Evolutionary conservation across 2,888 invertebrate genomes (phyloP).

Genomic region (Drosophila kanekoi): DNA sequence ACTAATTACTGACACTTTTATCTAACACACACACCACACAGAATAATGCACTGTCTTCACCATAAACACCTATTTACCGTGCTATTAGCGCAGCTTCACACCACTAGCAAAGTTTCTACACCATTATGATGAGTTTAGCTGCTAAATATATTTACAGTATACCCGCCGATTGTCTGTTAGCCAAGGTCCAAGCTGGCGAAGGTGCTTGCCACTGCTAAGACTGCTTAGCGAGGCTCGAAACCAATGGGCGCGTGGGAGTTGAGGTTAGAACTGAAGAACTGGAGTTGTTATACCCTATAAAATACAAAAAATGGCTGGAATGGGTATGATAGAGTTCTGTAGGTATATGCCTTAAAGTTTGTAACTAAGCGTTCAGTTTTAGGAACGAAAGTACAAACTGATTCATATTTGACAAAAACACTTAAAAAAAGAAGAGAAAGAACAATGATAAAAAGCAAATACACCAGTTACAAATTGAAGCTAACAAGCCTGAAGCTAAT

Average conservation of each 20-base stretch:
- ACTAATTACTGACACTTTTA: neutral
- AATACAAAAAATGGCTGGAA: neutral
- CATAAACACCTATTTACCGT: neutral
- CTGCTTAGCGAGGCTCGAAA: neutral
- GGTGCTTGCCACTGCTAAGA: neutral
- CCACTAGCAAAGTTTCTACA: neutral
- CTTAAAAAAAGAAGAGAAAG: too few relatives aligned
- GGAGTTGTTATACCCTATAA: neutral
- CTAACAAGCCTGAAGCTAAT: too few relatives aligned
- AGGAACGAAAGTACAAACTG: too few relatives aligned
- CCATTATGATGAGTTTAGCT: neutral
- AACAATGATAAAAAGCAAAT: too few relatives aligned
- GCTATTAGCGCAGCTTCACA: neutral
- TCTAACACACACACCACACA: neutral
- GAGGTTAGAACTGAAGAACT: too few relatives aligned
- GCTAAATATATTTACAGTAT: too few relatives aligned
- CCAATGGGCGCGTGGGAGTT: neutral
- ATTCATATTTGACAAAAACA: too few relatives aligned
- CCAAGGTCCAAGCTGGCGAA: neutral
- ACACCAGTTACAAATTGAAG: too few relatives aligned
- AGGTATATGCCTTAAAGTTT: too few relatives aligned
- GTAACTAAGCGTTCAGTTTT: too few relatives aligned
- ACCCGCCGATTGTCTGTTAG: neutral
- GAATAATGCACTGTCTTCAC: neutral
- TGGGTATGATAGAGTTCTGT: too few relatives aligned